Evolutionary conservation across 1,140 invertebrate species (phyloP), one percentile per base, ranked within the genome.

Genomic region (Hyles vespertilio): DNA sequence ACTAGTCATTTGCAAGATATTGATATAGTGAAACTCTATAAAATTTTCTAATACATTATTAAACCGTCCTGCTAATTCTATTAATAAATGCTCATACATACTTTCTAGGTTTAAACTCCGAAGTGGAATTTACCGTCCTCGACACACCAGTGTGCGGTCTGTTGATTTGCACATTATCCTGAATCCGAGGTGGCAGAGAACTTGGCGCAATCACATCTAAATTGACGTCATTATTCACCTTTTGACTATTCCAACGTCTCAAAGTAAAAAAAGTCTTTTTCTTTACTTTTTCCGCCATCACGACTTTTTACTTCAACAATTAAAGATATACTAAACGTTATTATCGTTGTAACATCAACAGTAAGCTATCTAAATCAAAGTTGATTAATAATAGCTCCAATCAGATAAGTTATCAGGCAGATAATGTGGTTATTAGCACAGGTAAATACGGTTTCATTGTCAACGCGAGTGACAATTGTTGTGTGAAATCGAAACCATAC

Each of bases 271-370:
- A 80, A 6, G 70, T 69, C 22, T 77, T 84, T 45, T 84, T 87
- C 56, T 80, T 88, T 8, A 77, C 55, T 61, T 82, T 88, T 22
- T 88, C 81, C 44, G 77, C 70, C 85, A 88, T 87, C 62, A 65
- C 57, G 55, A 64, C 59, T 65, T 52, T 6, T 54, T 58, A 56
- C 50, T 52, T 58, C 45, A 45, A 66, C 58, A 46, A 43, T 51
- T 51, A 59, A 58, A 10, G 11, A 58, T 33, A 56, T 33, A 70
- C 63, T 65, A 45, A 57, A 59, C n/a, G 5, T 47, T 51, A 5
- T 56, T 48, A 56, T 55, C 22, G 36, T 40, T 40, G 36, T 8
- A 40, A 2, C 36, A 40, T 40, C 45, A 48, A 56, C 44, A 7
- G 22, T 44, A 36, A 54, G 36, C 11, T 54, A 54, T 45, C 36